Conservation (phyloP, 2,888 invertebrate genomes). For the Ophraella communa region DNA sequence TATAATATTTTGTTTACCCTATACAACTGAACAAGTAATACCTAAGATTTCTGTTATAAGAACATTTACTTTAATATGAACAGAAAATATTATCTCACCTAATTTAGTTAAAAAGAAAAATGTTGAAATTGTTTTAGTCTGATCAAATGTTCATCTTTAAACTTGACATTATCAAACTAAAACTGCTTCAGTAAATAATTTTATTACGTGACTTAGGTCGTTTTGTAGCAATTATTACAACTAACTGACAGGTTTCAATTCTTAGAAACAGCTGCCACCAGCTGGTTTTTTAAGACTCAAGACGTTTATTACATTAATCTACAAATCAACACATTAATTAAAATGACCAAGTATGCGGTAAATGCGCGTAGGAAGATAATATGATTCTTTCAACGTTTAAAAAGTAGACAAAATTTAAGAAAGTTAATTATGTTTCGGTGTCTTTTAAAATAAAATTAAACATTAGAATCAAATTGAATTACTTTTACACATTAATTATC, state of each 20-base stretch:
- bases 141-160: no score
- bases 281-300: conserved; percentile 2
- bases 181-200: background rate
- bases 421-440: no score
- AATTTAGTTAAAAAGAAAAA: background rate
- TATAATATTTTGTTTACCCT: no score
- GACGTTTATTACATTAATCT: conserved; percentile 11
- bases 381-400: background rate
- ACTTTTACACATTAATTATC: background rate
- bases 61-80: background rate
- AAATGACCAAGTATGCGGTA: background rate
- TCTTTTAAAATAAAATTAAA: background rate
- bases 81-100: background rate
- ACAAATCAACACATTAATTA: conserved; percentile 2
- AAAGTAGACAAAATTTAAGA: background rate
- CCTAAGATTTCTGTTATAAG: background rate
- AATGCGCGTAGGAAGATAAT: background rate
- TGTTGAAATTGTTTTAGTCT: no score
- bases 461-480: background rate
- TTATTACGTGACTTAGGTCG: background rate
- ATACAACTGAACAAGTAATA: no score
- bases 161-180: background rate
- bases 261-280: conserved; percentile 9
- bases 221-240: background rate
- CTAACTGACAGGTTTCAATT: conserved; percentile 7